A percentile compares a stretch with the other conserved stretches of the same genome.
phyloP scores from a whole-genome alignment of 1,140 invertebrate genomes.

The Caerostris darwini region DNA sequence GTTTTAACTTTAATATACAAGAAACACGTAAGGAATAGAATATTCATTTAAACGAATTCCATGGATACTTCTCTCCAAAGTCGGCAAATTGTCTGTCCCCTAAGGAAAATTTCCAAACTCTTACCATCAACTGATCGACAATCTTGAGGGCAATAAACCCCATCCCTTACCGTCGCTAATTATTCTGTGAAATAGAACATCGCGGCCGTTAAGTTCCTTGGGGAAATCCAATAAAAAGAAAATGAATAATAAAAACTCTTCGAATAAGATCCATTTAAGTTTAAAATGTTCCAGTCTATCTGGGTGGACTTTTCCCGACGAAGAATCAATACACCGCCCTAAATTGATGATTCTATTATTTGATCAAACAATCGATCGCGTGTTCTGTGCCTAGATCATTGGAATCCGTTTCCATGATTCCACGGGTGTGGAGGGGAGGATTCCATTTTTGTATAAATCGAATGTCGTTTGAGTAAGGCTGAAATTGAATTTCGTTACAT shows the following conservation, averaged over 20 bases:
- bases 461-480: conserved; percentile 54
- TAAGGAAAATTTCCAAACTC: conserved; percentile 42
- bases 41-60: background rate
- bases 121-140: background rate
- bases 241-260: background rate
- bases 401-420: conserved; percentile 58
- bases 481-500: conserved; percentile 64
- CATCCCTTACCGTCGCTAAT: background rate
- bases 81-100: background rate
- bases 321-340: conserved; percentile 41
- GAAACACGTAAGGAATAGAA: no score
- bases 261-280: conserved; percentile 33
- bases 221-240: background rate
- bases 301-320: background rate
- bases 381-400: conserved; percentile 37
- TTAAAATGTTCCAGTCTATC: background rate
- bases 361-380: conserved; percentile 60
- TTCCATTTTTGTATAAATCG: conserved; percentile 63
- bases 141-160: background rate
- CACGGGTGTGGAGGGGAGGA: no score
- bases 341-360: conserved; percentile 73
- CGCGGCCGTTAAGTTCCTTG: background rate
- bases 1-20: no score
- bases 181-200: background rate
- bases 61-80: background rate